A percentile compares a stretch with the other conserved stretches of the same genome.
Conservation (phyloP, 2,113 vertebrate genomes). For the Pollimyrus isidori region DNA sequence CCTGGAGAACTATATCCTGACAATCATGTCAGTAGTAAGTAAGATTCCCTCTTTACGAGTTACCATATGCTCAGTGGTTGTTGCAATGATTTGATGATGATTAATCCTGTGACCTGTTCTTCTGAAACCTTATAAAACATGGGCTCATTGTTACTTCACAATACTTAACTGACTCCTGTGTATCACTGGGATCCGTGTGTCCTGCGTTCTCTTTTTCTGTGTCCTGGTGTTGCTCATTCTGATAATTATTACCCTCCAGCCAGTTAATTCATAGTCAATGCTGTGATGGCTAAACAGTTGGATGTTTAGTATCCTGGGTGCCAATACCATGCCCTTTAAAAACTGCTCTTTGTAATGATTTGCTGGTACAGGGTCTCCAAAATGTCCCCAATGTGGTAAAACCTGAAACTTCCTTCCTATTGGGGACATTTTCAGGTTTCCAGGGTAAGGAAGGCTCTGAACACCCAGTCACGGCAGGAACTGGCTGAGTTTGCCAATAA, state of each 20-base stretch:
- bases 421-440: neutral
- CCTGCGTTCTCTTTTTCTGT: neutral
- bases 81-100: neutral
- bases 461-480: neutral
- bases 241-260: neutral
- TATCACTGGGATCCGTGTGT: neutral
- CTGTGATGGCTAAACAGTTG: neutral
- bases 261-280: neutral
- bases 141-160: neutral
- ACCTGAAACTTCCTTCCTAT: too few species aligned
- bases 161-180: neutral
- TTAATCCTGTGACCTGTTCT: neutral
- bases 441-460: neutral
- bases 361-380: neutral
- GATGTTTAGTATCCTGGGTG: neutral
- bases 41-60: conserved; percentile 35
- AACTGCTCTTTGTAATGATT: neutral
- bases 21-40: conserved; percentile 99
- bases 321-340: neutral
- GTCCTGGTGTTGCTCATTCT: neutral
- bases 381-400: too few species aligned
- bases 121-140: neutral
- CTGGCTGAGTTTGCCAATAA: neutral
- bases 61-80: neutral
- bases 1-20: conserved; percentile 89